These are phyloP conservation scores for Echeneis naucrates DNA, from an alignment of 2,797 vertebrate genomes.

Conservation along the genomic window DNA sequence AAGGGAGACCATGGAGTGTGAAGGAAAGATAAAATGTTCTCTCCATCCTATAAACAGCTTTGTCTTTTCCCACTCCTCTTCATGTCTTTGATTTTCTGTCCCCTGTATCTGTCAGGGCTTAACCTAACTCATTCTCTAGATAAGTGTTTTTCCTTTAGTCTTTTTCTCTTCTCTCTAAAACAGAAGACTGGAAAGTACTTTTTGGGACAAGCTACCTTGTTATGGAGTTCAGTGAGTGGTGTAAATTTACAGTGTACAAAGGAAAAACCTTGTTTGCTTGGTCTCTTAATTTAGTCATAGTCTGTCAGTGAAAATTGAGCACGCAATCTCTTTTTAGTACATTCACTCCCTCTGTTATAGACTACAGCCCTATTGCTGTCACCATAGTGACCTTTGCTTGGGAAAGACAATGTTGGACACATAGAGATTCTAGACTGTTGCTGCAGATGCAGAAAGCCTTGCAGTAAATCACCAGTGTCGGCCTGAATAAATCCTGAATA, in stretches of 20 bases:
- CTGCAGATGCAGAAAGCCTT: constrained; percentile 65
- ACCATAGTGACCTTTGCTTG: constrained; percentile 66
- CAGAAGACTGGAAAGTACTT: too few relatives aligned
- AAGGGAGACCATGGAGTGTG: constrained; percentile 70
- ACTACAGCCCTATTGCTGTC: constrained; percentile 52
- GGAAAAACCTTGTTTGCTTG: not conserved
- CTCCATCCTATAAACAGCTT: constrained; percentile 49
- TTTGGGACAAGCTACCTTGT: not conserved
- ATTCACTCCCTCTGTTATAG: constrained; percentile 15
- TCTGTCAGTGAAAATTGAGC: constrained; percentile 19
- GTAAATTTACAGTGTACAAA: constrained; percentile 1
- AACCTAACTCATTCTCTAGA: constrained; percentile 36
- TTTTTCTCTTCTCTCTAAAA: not conserved
- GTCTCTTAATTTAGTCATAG: constrained; percentile 22
- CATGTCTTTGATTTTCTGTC: constrained; percentile 58
- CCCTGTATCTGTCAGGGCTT: constrained; percentile 21
- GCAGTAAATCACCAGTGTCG: constrained; percentile 61
- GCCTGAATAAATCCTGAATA: constrained; percentile 23
- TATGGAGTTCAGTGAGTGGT: constrained; percentile 1
- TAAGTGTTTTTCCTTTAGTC: constrained; percentile 4
- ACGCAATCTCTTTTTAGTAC: constrained; percentile 23
- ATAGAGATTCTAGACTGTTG: constrained; percentile 17
- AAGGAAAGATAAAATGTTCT: constrained; percentile 73
- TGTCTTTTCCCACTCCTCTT: constrained; percentile 36
- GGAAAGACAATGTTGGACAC: constrained; percentile 54